Base-by-base conservation (phyloP, 2,113 vertebrate species). In the Xyrauchen texanus region DNA sequence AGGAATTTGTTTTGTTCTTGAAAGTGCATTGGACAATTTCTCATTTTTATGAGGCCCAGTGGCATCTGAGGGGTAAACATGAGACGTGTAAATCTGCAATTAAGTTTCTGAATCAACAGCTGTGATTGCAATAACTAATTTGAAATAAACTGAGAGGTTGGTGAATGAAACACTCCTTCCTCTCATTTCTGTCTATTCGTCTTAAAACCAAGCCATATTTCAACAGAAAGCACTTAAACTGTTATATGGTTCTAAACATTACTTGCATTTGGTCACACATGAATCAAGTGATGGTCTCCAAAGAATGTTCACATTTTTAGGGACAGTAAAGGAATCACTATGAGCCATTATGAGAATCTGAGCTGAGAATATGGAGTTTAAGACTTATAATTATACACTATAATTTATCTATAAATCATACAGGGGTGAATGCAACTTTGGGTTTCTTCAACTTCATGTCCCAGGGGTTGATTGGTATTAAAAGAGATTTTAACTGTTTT, bases 51-150 rank as follows among this genome's bases (percentile, higher is more conserved):
- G 79, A 61, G 79, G 77, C 63, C 65, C 63, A 13, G 69, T 77
- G 64, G 82, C 69, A 77, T 76, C 79, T 42, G 64, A 45, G 68
- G 49, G 68, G 58, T 84, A 84, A 81, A 81, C 82, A 63, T 7
- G 76, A 78, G 79, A 81, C 13, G 64, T 64, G 69, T 76, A 81
- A 84, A 81, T 78, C 79, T 78, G 46, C 62, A 78, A 84, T 84
- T 66, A 78, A 78, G 60, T 81, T 78, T 81, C 34, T n/a, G 55
- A 78, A 84, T 78, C 75, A 84, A 72, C 82, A 81, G 82, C 76
- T 77, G 79, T 81, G 82, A 78, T 81, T 84, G 79, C 78, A 84
- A 84, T 81, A 81, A 84, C 76, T 84, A 84, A 84, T 63, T 55
- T 52, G 76, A 75, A 84, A 81, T 84, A 84, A 84, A 81, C 82